Percentiles rank a stretch among this genome's conserved stretches.
Evolutionary conservation across 2,113 vertebrate genomes (phyloP).

Genomic region (Trinectes maculatus): DNA sequence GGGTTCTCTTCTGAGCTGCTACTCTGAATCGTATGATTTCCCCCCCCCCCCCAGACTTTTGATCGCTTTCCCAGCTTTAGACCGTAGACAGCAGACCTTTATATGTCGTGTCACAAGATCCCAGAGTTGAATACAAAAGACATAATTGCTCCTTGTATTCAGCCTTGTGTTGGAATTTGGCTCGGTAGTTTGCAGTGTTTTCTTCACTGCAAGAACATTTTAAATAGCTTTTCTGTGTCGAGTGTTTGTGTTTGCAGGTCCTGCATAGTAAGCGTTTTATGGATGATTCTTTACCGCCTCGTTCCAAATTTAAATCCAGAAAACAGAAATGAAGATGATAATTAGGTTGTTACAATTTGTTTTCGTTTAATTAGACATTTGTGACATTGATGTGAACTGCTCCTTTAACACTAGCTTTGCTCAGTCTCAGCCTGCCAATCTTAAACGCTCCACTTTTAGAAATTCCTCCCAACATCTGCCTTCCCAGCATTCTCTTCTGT

Average conservation of each 20-base stretch:
- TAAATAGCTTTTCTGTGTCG: not conserved
- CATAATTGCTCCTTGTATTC: not conserved
- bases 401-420: slow-evolving; percentile 8
- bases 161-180: not conserved
- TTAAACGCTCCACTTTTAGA: slow-evolving; percentile 56
- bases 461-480: slow-evolving; percentile 45
- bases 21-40: not conserved
- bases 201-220: not conserved
- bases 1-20: not conserved
- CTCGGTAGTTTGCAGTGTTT: too few relatives aligned
- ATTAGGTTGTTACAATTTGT: too few relatives aligned
- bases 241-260: not conserved
- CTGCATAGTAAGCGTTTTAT: too few relatives aligned
- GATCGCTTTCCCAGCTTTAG: too few relatives aligned
- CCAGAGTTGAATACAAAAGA: not conserved
- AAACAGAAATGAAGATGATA: too few relatives aligned
- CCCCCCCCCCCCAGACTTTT: too few relatives aligned
- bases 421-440: slow-evolving; percentile 1
- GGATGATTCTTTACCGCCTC: too few relatives aligned
- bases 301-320: too few relatives aligned
- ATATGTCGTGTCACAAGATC: not conserved
- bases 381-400: too few relatives aligned
- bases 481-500: slow-evolving; percentile 10
- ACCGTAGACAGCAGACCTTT: not conserved
- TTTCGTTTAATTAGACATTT: too few relatives aligned